phyloP scores from a whole-genome alignment of 1,140 invertebrate genomes.

The Bombus difficillimus region DNA sequence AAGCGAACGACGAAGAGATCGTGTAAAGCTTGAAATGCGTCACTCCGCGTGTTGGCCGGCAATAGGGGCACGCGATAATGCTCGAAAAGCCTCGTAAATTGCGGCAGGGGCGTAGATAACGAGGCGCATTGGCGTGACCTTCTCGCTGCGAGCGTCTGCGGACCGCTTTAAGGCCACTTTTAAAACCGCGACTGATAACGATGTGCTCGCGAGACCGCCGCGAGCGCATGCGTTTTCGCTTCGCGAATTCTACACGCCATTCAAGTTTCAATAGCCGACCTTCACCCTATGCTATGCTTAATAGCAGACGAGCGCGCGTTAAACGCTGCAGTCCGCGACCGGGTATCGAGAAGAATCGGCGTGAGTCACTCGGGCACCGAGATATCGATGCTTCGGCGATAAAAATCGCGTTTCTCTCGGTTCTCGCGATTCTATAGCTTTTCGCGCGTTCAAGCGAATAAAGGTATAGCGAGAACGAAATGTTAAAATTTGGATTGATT shows the following conservation, averaged over 20 bases:
- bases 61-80: slow-evolving; percentile 64
- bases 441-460: no score
- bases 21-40: slow-evolving; percentile 18
- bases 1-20: neutral
- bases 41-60: slow-evolving; percentile 30
- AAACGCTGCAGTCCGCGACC: neutral
- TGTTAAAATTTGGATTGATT: no score
- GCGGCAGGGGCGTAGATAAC: slow-evolving; percentile 67
- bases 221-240: slow-evolving; percentile 14
- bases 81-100: slow-evolving; percentile 65
- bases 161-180: slow-evolving; percentile 55
- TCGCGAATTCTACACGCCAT: slow-evolving; percentile 65
- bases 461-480: no score
- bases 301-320: slow-evolving; percentile 11
- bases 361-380: slow-evolving; percentile 51
- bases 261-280: slow-evolving; percentile 74
- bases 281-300: slow-evolving; percentile 71
- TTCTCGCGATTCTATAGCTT: no score
- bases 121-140: slow-evolving; percentile 71
- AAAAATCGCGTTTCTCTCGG: neutral
- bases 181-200: slow-evolving; percentile 66
- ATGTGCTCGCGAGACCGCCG: slow-evolving; percentile 44
- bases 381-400: neutral
- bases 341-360: neutral
- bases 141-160: slow-evolving; percentile 55